These are phyloP conservation scores for Carcinoscorpius rotundicauda DNA, from an alignment of 1,140 invertebrate species.

Conservation along the genomic window DNA sequence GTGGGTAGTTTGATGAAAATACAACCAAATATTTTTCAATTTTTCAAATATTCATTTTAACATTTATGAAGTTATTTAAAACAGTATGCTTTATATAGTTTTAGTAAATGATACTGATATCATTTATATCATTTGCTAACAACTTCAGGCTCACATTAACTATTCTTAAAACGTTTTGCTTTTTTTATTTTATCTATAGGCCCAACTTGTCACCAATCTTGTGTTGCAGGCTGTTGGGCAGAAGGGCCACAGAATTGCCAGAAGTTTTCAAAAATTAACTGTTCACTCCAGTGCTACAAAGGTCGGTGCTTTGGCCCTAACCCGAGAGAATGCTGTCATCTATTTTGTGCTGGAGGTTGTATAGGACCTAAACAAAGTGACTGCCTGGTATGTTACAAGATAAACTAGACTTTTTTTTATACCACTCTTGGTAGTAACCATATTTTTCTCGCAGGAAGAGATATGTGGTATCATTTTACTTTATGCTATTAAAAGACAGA, in stretches of 20 bases:
- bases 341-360: slow-evolving; percentile 93
- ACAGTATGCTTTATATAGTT: no score
- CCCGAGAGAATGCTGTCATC: slow-evolving; percentile 86
- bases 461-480: no score
- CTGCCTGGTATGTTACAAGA: slow-evolving; percentile 49
- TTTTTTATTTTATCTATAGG: slow-evolving; percentile 14
- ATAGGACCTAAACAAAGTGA: slow-evolving; percentile 83
- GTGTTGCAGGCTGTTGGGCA: slow-evolving; percentile 77
- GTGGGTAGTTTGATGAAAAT: no score
- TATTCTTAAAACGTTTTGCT: background rate
- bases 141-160: background rate
- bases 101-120: no score
- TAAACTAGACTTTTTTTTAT: no score
- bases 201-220: slow-evolving; percentile 61
- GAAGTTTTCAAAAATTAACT: slow-evolving; percentile 85
- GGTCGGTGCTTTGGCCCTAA: slow-evolving; percentile 83
- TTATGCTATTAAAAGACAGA: slow-evolving; percentile 4
- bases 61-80: no score
- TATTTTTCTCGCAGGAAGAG: slow-evolving; percentile 9
- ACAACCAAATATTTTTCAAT: no score
- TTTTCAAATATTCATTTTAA: no score
- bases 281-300: slow-evolving; percentile 82
- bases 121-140: no score
- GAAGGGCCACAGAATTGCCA: slow-evolving; percentile 87
- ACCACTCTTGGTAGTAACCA: no score